Percentiles rank a stretch among this genome's conserved stretches.
Conservation (phyloP, 2,797 vertebrate genomes). For the Sciaenops ocellatus region DNA sequence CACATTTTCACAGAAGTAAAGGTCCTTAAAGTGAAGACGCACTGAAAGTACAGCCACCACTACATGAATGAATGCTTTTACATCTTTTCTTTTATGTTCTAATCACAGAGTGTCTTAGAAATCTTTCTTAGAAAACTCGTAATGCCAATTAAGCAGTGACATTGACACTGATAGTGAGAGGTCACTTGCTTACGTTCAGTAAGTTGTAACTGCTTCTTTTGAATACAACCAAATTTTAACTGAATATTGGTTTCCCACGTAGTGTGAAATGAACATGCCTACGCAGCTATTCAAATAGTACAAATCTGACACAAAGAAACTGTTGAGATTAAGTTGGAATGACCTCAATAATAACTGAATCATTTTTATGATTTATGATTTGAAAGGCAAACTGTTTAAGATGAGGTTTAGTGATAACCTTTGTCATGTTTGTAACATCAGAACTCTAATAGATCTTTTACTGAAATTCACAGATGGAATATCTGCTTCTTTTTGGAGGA, state of each 20-base stretch:
- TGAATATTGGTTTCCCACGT: not conserved
- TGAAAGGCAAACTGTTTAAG: too few relatives aligned
- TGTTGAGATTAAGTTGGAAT: too few relatives aligned
- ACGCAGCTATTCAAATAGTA: not conserved
- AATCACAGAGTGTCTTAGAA: not conserved
- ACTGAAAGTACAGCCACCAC: not conserved
- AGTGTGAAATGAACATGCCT: not conserved
- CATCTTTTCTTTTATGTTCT: not conserved
- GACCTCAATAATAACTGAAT: too few relatives aligned
- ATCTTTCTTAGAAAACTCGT: not conserved
- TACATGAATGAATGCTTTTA: not conserved
- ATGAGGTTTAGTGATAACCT: too few relatives aligned
- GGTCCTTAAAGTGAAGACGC: not conserved
- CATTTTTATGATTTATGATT: too few relatives aligned
- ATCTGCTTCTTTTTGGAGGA: too few relatives aligned
- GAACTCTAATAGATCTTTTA: too few relatives aligned
- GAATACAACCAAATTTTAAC: not conserved
- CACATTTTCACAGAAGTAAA: not conserved
- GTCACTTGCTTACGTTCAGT: not conserved
- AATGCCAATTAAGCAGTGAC: not conserved
- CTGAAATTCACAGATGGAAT: too few relatives aligned
- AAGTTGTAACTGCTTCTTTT: not conserved
- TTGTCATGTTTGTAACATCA: too few relatives aligned
- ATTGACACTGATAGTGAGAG: not conserved
- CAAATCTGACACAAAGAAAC: too few relatives aligned